phyloP scores from a whole-genome alignment of 1,140 invertebrate species.

The Muscidifurax raptorellus region DNA sequence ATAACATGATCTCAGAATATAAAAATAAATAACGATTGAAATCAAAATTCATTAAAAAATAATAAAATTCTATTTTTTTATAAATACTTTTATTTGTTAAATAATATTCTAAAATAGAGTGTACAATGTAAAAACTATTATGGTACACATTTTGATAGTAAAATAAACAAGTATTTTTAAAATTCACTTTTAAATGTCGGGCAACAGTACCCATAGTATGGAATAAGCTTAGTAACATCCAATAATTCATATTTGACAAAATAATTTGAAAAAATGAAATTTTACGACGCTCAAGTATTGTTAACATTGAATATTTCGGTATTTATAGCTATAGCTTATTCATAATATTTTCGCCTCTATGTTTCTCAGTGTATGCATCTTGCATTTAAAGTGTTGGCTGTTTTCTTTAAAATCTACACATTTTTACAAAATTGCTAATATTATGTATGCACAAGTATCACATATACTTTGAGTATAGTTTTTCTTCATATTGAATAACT shows the following conservation, averaged over 20 bases:
- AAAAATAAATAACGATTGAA: neutral
- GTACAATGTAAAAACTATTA: slow-evolving; percentile 41
- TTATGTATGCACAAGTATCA: slow-evolving; percentile 42
- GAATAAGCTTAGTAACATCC: neutral
- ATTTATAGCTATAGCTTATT: slow-evolving; percentile 13
- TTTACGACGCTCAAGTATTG: slow-evolving; percentile 7
- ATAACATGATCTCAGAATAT: too few relatives aligned
- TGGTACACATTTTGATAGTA: slow-evolving; percentile 33
- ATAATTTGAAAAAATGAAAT: slow-evolving; percentile 34
- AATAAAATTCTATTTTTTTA: slow-evolving; percentile 1
- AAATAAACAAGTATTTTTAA: slow-evolving; percentile 42
- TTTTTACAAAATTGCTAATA: slow-evolving; percentile 28
- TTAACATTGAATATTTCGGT: slow-evolving; percentile 19
- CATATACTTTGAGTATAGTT: slow-evolving; percentile 41
- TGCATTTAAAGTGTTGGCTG: slow-evolving; percentile 21
- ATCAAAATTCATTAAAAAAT: neutral
- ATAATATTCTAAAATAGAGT: slow-evolving; percentile 39
- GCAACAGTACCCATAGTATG: neutral
- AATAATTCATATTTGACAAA: slow-evolving; percentile 14
- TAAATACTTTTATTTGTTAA: slow-evolving; percentile 39
- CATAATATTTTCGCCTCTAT: neutral
- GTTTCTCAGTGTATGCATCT: slow-evolving; percentile 26
- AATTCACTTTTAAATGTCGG: neutral
- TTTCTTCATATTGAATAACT: slow-evolving; percentile 29
- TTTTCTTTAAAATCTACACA: slow-evolving; percentile 10